Percentiles rank a stretch among this genome's conserved stretches.
These are phyloP conservation scores for Pholis gunnellus DNA, from an alignment of 2,113 vertebrate species.

Conservation along the genomic window DNA sequence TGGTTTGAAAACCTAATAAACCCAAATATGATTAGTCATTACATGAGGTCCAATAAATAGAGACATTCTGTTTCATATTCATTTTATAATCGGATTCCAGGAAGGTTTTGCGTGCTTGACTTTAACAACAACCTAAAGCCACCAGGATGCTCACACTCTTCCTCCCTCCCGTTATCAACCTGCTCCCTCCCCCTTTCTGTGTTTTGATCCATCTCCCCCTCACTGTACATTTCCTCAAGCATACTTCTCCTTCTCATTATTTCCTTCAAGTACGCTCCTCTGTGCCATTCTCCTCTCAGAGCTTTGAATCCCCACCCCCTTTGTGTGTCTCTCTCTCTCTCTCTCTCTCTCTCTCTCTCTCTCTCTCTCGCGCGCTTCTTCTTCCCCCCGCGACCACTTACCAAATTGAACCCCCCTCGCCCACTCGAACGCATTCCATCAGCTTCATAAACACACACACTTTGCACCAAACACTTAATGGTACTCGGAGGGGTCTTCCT, in stretches of 20 bases:
- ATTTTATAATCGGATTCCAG: not conserved
- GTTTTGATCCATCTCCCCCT: conserved; percentile 41
- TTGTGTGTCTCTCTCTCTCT: not conserved
- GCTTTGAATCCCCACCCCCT: conserved; percentile 59
- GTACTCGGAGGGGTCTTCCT: conserved; percentile 40
- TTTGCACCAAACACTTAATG: conserved; percentile 51
- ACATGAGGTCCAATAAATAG: no score
- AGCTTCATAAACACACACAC: conserved; percentile 67
- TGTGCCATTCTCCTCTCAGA: conserved; percentile 52
- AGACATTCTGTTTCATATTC: no score
- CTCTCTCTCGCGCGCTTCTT: not conserved
- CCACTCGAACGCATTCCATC: conserved; percentile 68
- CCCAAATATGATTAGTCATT: no score
- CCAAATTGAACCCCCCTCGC: conserved; percentile 73
- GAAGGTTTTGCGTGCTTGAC: not conserved
- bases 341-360: not conserved
- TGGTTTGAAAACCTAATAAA: no score
- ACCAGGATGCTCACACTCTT: not conserved
- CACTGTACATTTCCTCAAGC: conserved; percentile 17
- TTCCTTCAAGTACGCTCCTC: conserved; percentile 65
- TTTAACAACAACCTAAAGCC: not conserved
- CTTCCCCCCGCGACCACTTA: conserved; percentile 33
- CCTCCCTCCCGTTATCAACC: not conserved
- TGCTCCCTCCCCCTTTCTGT: not conserved
- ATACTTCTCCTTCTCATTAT: conserved; percentile 69